Base-by-base conservation (phyloP, 2,888 invertebrate genomes). In the Galerucella calmariensis region DNA sequence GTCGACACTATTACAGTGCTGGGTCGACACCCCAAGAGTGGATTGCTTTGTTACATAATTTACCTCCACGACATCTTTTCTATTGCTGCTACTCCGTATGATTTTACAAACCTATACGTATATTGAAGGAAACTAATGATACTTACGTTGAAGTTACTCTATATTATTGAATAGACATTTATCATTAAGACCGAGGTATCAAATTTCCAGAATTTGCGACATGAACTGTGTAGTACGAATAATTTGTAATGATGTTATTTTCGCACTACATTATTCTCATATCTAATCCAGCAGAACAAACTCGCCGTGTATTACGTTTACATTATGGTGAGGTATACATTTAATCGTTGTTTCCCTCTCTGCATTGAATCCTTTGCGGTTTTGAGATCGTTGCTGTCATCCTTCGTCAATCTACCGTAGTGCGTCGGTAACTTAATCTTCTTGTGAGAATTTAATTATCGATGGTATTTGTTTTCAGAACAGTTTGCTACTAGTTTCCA, bases 351-450 rank as follows among this genome's bases (percentile, higher is more conserved):
- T 27, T 27, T 59, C 59, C 11, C 12, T 59, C 12, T 59, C 35
- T 41, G 35, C 35, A 41, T 41, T 41, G 9, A 9, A 41, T 41
- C 35, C 35, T 41, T 9, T 8, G 27, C 59, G 59, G 59, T 27
- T 20, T 59, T 59, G 24, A 24, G 59, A 59, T 59, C 59, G 59
- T 24, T 24, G 24, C 59, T 59, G 59, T 59, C 59, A 59, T 24
- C 59, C 59, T 59, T 27, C 27, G 59, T 59, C 59, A 59, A 59
- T 59, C 27, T 27, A 12, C 14, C 27, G 59, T 24, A 5, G 14
- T 11, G 24, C 27, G 59, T 27, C 59, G 59, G 59, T 11, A 59
- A 59, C 59, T 59, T 59, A 59, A 59, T 59, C 59, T 59, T 59
- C 59, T 27, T 59, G 59, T 59, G 24, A 59, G 59, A 24, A 59